Percentiles rank a stretch among this genome's conserved stretches.
Evolutionary conservation across 1,140 invertebrate genomes (phyloP).

Genomic region (Hylaeus volcanicus): DNA sequence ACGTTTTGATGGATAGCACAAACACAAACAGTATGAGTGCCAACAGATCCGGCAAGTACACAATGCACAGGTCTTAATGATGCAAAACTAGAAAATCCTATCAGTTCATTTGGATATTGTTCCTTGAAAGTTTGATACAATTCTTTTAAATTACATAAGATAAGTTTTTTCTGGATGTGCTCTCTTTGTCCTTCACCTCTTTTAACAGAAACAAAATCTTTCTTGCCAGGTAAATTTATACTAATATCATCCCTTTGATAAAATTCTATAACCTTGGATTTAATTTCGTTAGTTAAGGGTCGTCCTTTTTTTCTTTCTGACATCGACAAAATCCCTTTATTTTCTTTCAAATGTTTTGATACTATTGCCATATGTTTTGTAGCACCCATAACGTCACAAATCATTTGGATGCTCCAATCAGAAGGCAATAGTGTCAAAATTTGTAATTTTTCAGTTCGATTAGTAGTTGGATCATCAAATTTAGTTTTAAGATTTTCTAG

Average conservation of each 20-base stretch:
- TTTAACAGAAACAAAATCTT: conserved; percentile 47
- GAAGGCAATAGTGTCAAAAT: too few species aligned
- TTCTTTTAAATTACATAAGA: conserved; percentile 56
- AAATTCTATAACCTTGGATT: conserved; percentile 19
- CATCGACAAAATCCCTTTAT: too few species aligned
- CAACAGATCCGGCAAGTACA: conserved; percentile 50
- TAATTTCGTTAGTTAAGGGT: neutral
- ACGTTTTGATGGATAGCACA: conserved; percentile 62
- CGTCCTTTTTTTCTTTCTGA: too few species aligned
- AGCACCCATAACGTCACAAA: too few species aligned
- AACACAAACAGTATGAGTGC: conserved; percentile 60
- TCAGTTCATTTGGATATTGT: conserved; percentile 26
- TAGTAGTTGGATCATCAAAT: too few species aligned
- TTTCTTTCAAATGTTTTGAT: too few species aligned
- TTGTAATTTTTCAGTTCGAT: too few species aligned
- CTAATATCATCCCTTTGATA: conserved; percentile 6
- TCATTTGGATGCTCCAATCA: too few species aligned
- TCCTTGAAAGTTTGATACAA: conserved; percentile 28
- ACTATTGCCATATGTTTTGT: too few species aligned
- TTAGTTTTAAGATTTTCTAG: too few species aligned
- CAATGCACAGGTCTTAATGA: conserved; percentile 48
- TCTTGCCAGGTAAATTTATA: conserved; percentile 27
- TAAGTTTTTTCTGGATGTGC: conserved; percentile 48
- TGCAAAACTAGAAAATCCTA: conserved; percentile 60
- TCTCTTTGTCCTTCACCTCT: conserved; percentile 27